These are phyloP conservation scores for Caenorhabditis sulstoni DNA, from an alignment of 2,888 invertebrate genomes.

Conservation along the genomic window DNA sequence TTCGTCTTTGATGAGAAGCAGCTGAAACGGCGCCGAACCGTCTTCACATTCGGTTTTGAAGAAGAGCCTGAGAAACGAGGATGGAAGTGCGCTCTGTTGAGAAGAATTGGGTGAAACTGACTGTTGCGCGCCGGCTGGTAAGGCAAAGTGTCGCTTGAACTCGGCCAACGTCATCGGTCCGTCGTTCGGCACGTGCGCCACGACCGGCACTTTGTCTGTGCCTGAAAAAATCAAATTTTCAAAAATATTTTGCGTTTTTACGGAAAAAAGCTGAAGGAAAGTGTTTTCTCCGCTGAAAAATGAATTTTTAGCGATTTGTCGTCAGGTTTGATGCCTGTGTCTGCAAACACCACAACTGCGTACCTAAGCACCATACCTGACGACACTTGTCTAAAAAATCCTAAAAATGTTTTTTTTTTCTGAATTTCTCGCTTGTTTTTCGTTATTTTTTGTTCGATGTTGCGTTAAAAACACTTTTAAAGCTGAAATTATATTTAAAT, in stretches of 20 bases:
- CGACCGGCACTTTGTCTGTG: slow-evolving; percentile 71
- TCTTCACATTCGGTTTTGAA: slow-evolving; percentile 74
- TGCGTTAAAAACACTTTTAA: too few species aligned
- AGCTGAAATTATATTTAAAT: too few species aligned
- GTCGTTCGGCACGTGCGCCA: slow-evolving; percentile 71
- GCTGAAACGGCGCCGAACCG: slow-evolving; percentile 71
- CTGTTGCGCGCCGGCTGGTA: slow-evolving; percentile 67
- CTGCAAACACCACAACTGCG: too few species aligned
- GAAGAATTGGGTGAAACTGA: slow-evolving; percentile 53
- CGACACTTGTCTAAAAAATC: too few species aligned
- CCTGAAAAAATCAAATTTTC: slow-evolving; percentile 36
- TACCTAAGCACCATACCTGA: too few species aligned
- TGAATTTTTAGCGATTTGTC: too few species aligned
- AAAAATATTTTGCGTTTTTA: background rate
- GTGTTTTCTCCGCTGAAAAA: too few species aligned
- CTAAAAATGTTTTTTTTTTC: too few species aligned
- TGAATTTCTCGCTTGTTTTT: too few species aligned
- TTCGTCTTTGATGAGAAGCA: slow-evolving; percentile 68
- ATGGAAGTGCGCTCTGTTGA: background rate
- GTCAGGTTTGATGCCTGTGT: too few species aligned
- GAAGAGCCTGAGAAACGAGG: slow-evolving; percentile 65
- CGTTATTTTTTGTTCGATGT: too few species aligned
- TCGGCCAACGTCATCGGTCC: slow-evolving; percentile 70
- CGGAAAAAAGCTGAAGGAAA: too few species aligned
- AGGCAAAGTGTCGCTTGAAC: slow-evolving; percentile 71